Base-by-base conservation (phyloP, 2,797 vertebrate species). In the Poecilia gillii region DNA sequence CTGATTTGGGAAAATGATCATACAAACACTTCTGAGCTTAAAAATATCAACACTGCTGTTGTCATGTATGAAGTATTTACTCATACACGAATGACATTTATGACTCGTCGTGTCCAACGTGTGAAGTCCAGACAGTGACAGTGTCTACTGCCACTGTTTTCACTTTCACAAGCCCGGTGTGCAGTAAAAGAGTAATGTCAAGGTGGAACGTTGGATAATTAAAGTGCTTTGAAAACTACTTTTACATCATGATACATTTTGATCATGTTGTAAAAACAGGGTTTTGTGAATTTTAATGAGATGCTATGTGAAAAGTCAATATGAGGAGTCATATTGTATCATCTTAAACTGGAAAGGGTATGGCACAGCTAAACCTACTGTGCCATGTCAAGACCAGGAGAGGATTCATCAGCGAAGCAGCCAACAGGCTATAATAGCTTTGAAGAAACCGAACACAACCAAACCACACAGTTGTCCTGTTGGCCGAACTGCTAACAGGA, bases 31-130 rank as follows among this genome's bases (percentile, higher is more conserved):
- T 46, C 64, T 83, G 84, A 81, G 62, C 11, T 8, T 49, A 75
- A 83, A 70, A 80, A 81, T 59, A 78, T 74, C 49, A 28, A 33
- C 46, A 59, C 59, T 28, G 39, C 8, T 18, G 31, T 2, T 45
- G 13, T n/a, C 57, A 75, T 46, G 20, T 39, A 45, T 55, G 59
- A 41, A 66, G 78, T 72, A 77, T 71, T 80, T 23, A 51, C 47
- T 51, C 77, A 47, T 46, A 66, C 86, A 75, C 59, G 74, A 84
- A 86, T 76, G 79, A n/a, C 75, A 76, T 51, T 9, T 31, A 76
- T 86, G 82, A 84, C 74, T 89, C 81, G 84, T 2, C 7, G 36
- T 8, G 45, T 33, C 16, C 73, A 75, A 85, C n/a, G 53, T 71
- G 81, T 81, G 14, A 84, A 81, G 75, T 85, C 81, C 78, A 88